Evolutionary conservation across 2,797 vertebrate genomes (phyloP).

Genomic region (Cheirogaleus major): DNA sequence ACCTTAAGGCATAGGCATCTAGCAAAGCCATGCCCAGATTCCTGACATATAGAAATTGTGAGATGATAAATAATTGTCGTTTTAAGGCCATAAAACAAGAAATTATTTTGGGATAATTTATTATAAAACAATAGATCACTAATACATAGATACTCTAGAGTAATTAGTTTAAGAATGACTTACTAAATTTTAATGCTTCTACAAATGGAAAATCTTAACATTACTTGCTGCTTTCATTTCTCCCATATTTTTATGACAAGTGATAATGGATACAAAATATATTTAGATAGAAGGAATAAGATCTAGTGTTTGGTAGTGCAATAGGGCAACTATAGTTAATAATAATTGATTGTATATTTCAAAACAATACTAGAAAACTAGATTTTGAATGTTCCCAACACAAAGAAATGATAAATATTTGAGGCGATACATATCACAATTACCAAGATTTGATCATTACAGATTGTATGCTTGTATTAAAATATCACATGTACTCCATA

Average conservation of each 20-base stretch:
- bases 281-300: not conserved
- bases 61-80: not conserved
- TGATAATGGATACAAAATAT: not conserved
- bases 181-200: not conserved
- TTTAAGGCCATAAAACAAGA: not conserved
- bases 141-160: not conserved
- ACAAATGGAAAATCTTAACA: not conserved
- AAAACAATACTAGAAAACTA: not conserved
- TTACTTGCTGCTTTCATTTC: conserved; percentile 2
- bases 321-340: not conserved
- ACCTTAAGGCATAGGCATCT: not conserved
- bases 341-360: not conserved
- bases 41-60: not conserved
- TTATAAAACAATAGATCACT: not conserved
- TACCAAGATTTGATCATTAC: not conserved
- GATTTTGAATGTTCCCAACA: not conserved
- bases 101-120: not conserved
- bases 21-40: not conserved
- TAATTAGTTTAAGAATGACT: not conserved
- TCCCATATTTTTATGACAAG: not conserved
- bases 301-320: not conserved
- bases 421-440: not conserved
- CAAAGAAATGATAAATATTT: not conserved
- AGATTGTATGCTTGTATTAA: not conserved
- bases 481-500: not conserved